Conservation (phyloP, 1,140 invertebrate genomes). For the Sycophila sp. region DNA sequence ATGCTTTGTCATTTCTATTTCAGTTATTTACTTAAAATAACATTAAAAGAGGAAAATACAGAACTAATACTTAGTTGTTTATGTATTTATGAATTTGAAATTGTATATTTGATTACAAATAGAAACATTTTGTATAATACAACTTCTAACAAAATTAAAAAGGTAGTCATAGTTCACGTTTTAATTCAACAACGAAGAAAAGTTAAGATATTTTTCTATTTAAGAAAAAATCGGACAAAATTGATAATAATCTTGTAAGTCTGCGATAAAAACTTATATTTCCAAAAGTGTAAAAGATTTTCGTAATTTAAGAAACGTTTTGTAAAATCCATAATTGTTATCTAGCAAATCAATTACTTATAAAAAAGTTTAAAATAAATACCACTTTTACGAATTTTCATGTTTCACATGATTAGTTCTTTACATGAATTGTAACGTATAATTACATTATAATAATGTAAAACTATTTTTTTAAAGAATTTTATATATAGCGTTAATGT, state of each 20-base stretch:
- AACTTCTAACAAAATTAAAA: background rate
- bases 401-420: no score
- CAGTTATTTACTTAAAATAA: constrained; percentile 12
- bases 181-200: background rate
- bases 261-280: constrained; percentile 4
- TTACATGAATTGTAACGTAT: background rate
- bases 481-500: constrained; percentile 4
- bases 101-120: background rate
- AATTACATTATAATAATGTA: constrained; percentile 20
- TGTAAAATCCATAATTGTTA: constrained; percentile 25
- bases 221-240: background rate
- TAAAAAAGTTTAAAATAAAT: background rate
- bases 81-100: constrained; percentile 35
- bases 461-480: constrained; percentile 31
- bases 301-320: background rate
- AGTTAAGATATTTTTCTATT: background rate
- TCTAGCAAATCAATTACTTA: constrained; percentile 6
- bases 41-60: no score
- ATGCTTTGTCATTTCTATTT: constrained; percentile 38
- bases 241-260: background rate
- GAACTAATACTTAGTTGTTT: constrained; percentile 11
- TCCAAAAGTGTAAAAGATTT: background rate
- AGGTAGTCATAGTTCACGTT: background rate
- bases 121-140: background rate
- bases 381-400: constrained; percentile 20